phyloP scores from a whole-genome alignment of 2,797 vertebrate species.

The Lagodon rhomboides region DNA sequence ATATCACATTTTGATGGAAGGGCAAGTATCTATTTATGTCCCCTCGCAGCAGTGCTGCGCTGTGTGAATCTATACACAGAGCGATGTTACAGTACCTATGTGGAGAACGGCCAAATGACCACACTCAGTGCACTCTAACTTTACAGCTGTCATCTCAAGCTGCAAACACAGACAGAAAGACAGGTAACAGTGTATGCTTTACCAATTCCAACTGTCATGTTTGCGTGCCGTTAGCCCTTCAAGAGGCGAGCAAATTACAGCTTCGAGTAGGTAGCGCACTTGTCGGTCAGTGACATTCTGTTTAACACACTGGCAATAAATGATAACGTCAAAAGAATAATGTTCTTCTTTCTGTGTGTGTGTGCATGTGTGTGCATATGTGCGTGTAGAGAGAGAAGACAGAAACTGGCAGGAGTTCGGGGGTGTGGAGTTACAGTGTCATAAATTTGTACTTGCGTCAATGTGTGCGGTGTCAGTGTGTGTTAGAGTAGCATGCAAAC shows the following conservation, averaged over 20 bases:
- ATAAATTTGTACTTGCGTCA: conserved; percentile 10
- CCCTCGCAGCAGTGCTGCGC: not conserved
- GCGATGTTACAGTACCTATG: not conserved
- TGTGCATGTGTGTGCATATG: too few relatives aligned
- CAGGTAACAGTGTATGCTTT: conserved; percentile 23
- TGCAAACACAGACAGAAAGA: not conserved
- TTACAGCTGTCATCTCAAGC: conserved; percentile 6
- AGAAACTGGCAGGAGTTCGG: not conserved
- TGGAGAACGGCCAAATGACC: not conserved
- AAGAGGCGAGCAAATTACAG: conserved; percentile 63
- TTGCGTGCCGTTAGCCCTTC: conserved; percentile 57
- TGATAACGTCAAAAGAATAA: conserved; percentile 57
- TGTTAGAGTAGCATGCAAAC: conserved; percentile 19
- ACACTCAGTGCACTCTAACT: not conserved
- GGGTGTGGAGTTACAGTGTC: not conserved
- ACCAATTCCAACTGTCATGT: conserved; percentile 61
- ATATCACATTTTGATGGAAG: not conserved
- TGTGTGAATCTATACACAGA: not conserved
- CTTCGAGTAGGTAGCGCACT: conserved; percentile 48
- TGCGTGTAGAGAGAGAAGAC: not conserved
- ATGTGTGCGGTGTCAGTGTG: conserved; percentile 14
- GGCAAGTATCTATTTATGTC: not conserved
- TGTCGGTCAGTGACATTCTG: conserved; percentile 60
- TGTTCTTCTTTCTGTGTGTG: conserved; percentile 19
- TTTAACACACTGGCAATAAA: conserved; percentile 52